Percentiles rank a stretch among this genome's conserved stretches.
These are phyloP conservation scores for Acanthopagrus latus DNA, from an alignment of 2,797 vertebrate species.

Conservation along the genomic window DNA sequence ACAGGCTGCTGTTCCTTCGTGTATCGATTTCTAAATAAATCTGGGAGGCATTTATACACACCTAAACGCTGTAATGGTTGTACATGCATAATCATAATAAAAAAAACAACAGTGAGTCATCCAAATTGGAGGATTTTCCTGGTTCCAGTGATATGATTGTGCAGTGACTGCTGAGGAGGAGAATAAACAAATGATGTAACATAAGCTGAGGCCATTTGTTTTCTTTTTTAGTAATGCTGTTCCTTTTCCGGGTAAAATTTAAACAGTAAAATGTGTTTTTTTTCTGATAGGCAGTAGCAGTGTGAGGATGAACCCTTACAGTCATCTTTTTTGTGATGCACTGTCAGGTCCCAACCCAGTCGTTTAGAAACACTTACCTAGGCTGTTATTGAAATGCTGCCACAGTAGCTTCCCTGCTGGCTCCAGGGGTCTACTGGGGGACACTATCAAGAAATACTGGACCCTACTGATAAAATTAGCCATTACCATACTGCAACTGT, in stretches of 20 bases:
- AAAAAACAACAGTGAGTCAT: constrained; percentile 25
- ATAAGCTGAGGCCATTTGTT: constrained; percentile 7
- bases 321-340: constrained; percentile 13
- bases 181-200: constrained; percentile 37
- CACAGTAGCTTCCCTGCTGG: constrained; percentile 30
- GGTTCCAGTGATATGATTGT: constrained; percentile 40
- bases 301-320: constrained; percentile 6
- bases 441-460: constrained; percentile 46
- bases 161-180: constrained; percentile 6
- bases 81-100: constrained; percentile 30
- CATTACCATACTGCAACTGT: constrained; percentile 23
- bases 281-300: constrained; percentile 20
- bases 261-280: constrained; percentile 14
- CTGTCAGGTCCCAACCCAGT: constrained; percentile 43
- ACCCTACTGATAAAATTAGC: constrained; percentile 25
- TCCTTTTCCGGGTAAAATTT: constrained; percentile 22
- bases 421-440: constrained; percentile 35
- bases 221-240: constrained; percentile 4
- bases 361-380: constrained; percentile 45
- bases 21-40: constrained; percentile 57
- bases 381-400: constrained; percentile 51
- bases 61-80: constrained; percentile 30
- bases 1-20: constrained; percentile 19
- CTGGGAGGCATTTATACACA: constrained; percentile 41
- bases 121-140: constrained; percentile 39